Base-by-base conservation (phyloP, 2,113 vertebrate species). In the Pteruthius melanotis region DNA sequence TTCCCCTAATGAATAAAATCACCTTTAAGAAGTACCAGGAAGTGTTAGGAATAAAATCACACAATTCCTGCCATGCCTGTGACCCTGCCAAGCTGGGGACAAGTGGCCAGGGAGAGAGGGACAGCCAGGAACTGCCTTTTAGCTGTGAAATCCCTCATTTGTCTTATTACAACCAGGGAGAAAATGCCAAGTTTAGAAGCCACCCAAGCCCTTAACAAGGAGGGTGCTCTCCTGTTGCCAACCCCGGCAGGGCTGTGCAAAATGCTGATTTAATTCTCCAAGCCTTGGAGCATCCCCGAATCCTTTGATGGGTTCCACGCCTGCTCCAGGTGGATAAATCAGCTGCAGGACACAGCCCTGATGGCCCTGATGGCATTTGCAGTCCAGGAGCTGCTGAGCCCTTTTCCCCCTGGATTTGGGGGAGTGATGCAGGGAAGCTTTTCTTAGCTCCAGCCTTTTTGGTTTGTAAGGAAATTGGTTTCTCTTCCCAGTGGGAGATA, bases 141-240 rank as follows among this genome's bases (percentile, higher is more conserved):
- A 15, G 37, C 33, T 30, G 37, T 28, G 26, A 35, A 86, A 75
- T 66, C 35, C 65, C n/a, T 53, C 61, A 42, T 33, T n/a, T 45
- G 22, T 37, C 31, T 76, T 44, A 15, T 11, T 30, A 26, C 16
- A 63, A 8, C 2, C 35, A 59, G 31, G 23, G 26, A 19, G 28
- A n/a, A 18, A n/a, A 8, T 1, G 8, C 30, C 60, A 33, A 21
- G 33, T 68, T 78, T n/a, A 31, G 57, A 88, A 74, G 28, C 44
- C 65, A 60, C 39, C 26, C 14, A 3, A 39, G 47, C 31, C 71
- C 53, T 57, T 39, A 28, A 27, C 49, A 24, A 40, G 19, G 31
- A 11, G 1, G 0, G 1, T 8, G 0, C 1, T 45, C 52, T 75
- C 21, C 10, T 22, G 12, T 3, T 13, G 49, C 75, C 23, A 28